These are phyloP conservation scores for Liopterus haemorrhoidalis DNA, from an alignment of 2,888 invertebrate species.

Conservation along the genomic window DNA sequence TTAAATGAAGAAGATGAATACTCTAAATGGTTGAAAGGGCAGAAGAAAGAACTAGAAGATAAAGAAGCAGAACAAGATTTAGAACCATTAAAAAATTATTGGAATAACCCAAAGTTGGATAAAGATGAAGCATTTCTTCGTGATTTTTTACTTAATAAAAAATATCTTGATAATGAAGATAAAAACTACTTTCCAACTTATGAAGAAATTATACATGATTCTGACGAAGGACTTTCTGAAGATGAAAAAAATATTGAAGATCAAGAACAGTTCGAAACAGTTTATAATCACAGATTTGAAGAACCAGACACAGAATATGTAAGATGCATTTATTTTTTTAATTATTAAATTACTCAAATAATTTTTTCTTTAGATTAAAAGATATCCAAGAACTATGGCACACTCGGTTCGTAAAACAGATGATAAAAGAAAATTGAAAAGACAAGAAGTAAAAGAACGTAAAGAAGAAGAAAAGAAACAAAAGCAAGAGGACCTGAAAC, in stretches of 20 bases:
- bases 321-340: slow-evolving; percentile 36
- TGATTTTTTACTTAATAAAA: slow-evolving; percentile 87
- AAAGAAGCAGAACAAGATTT: slow-evolving; percentile 57
- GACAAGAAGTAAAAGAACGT: slow-evolving; percentile 66
- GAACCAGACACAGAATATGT: slow-evolving; percentile 92
- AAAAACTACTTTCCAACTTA: slow-evolving; percentile 53
- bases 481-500: slow-evolving; percentile 80
- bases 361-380: slow-evolving; percentile 59
- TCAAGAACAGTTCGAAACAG: slow-evolving; percentile 87
- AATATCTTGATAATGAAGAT: slow-evolving; percentile 49
- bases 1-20: slow-evolving; percentile 57
- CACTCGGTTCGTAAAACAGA: slow-evolving; percentile 76
- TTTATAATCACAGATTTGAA: slow-evolving; percentile 94
- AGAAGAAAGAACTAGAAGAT: slow-evolving; percentile 55
- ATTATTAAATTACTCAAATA: slow-evolving; percentile 19
- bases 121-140: slow-evolving; percentile 82
- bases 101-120: slow-evolving; percentile 76
- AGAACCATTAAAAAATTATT: slow-evolving; percentile 73
- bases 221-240: slow-evolving; percentile 58
- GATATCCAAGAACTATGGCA: slow-evolving; percentile 85
- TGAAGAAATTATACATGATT: slow-evolving; percentile 61
- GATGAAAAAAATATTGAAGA: slow-evolving; percentile 75
- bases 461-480: slow-evolving; percentile 72
- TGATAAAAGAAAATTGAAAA: slow-evolving; percentile 69
- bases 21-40: slow-evolving; percentile 75